phyloP scores from a whole-genome alignment of 2,888 invertebrate species.

The Eilema depressum region DNA sequence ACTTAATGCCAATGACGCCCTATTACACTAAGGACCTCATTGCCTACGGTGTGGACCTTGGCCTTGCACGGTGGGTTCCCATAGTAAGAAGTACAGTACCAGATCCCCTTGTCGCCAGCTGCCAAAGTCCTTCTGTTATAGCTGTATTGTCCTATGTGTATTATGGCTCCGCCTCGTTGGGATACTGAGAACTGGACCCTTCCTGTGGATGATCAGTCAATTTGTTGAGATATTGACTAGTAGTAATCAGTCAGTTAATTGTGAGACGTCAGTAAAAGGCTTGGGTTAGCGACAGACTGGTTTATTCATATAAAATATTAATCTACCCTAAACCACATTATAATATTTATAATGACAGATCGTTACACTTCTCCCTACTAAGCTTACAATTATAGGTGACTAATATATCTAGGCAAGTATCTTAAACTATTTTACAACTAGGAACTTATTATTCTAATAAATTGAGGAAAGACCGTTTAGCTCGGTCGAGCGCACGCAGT shows the following conservation, averaged over 20 bases:
- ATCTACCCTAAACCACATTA: no score
- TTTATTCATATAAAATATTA: no score
- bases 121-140: constrained; percentile 52
- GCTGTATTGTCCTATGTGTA: constrained; percentile 56
- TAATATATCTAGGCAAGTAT: no score
- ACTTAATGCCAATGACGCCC: constrained; percentile 41
- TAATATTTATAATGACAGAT: no score
- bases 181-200: constrained; percentile 50
- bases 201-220: constrained; percentile 30
- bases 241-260: neutral
- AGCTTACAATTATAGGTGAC: no score
- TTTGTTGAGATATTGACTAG: neutral
- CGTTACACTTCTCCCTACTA: no score
- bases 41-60: constrained; percentile 48
- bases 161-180: constrained; percentile 59
- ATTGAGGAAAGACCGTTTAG: no score
- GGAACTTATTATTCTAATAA: no score
- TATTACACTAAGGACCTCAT: constrained; percentile 17
- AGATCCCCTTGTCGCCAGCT: constrained; percentile 40
- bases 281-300: no score
- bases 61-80: constrained; percentile 48
- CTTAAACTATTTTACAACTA: no score
- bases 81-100: constrained; percentile 62
- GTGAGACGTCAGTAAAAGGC: no score
- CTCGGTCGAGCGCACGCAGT: no score